Evolutionary conservation across 2,888 invertebrate genomes (phyloP).

Genomic region (Tetanocera ferruginea): DNA sequence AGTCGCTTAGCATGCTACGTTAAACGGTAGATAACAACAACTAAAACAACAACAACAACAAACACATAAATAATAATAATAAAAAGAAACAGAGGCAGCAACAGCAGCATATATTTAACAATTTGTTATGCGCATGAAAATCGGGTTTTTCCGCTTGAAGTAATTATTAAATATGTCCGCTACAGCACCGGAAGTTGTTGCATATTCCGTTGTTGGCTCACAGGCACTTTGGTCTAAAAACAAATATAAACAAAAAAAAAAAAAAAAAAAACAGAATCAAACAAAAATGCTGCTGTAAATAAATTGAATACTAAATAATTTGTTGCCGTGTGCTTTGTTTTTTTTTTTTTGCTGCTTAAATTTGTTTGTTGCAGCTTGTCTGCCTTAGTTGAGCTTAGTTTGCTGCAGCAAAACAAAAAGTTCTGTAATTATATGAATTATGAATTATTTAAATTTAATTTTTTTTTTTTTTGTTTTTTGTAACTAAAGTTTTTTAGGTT

Average conservation of each 20-base stretch:
- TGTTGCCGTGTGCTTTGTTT: neutral
- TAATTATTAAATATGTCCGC: conserved; percentile 33
- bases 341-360: neutral
- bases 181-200: conserved; percentile 28
- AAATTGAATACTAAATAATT: conserved; percentile 17
- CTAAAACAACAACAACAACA: neutral
- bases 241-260: neutral
- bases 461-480: no score
- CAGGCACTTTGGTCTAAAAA: neutral
- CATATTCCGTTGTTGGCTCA: neutral
- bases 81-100: neutral
- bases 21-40: neutral
- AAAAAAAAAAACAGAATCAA: neutral
- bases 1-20: neutral
- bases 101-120: conserved; percentile 1
- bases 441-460: no score
- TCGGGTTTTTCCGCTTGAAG: conserved; percentile 24
- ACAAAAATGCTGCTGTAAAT: conserved; percentile 13
- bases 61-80: neutral
- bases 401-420: no score
- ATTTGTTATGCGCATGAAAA: conserved; percentile 24
- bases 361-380: no score
- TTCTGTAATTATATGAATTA: no score
- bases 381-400: no score
- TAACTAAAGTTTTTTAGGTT: no score